A percentile compares a stretch with the other conserved stretches of the same genome.
Conservation (phyloP, 2,113 vertebrate genomes). For the Channa maculata region DNA sequence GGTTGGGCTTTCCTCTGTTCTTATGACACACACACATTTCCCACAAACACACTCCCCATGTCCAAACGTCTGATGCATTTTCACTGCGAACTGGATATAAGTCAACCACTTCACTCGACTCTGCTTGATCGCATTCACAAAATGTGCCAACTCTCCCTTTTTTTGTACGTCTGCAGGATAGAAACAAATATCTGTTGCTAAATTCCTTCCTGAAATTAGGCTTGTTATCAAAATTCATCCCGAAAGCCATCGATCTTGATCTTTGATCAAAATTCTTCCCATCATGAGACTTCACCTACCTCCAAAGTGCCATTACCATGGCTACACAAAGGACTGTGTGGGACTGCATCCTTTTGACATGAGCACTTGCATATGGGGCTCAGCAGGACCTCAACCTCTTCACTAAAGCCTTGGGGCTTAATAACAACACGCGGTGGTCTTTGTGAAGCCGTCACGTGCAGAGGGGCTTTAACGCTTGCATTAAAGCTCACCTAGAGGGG, state of each 20-base stretch:
- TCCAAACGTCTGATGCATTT: slow-evolving; percentile 28
- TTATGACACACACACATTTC: slow-evolving; percentile 19
- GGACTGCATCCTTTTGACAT: slow-evolving; percentile 55
- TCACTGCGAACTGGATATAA: not conserved
- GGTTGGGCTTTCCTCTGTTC: slow-evolving; percentile 18
- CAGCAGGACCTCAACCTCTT: slow-evolving; percentile 51
- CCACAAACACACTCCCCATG: slow-evolving; percentile 23
- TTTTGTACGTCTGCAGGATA: not conserved
- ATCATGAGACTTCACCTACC: slow-evolving; percentile 37
- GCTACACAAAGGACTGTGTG: slow-evolving; percentile 36
- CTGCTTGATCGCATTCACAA: slow-evolving; percentile 15
- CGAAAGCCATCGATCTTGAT: too few species aligned
- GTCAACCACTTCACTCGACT: not conserved
- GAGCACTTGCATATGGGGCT: slow-evolving; percentile 37
- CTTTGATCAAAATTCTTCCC: slow-evolving; percentile 12
- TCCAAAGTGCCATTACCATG: slow-evolving; percentile 59
- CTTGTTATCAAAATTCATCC: slow-evolving; percentile 31
- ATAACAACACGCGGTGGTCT: slow-evolving; percentile 13
- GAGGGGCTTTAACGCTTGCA: slow-evolving; percentile 26
- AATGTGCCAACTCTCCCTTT: not conserved
- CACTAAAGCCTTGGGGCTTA: slow-evolving; percentile 39
- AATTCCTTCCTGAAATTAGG: slow-evolving; percentile 19
- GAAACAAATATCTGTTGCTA: slow-evolving; percentile 4
- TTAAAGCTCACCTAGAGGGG: slow-evolving; percentile 53
- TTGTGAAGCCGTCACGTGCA: slow-evolving; percentile 18